A percentile compares a stretch with the other conserved stretches of the same genome.
Conservation (phyloP, 2,113 vertebrate genomes). For the Phyllostomus discolor region DNA sequence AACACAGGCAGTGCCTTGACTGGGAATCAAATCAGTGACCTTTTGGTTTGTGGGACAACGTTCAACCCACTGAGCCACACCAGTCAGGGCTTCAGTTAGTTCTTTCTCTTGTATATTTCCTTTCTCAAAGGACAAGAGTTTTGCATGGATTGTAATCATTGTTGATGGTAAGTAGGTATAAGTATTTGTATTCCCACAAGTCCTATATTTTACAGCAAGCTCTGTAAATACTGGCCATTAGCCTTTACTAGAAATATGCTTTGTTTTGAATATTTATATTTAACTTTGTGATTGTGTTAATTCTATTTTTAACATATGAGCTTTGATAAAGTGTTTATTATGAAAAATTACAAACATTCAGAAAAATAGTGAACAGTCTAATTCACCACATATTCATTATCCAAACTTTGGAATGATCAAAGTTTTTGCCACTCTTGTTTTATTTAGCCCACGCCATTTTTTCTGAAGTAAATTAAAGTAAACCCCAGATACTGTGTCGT, state of each 20-base stretch:
- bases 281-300: background rate
- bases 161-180: background rate
- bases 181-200: background rate
- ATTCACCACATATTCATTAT: background rate
- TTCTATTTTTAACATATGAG: background rate
- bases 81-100: too few species aligned
- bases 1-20: too few species aligned
- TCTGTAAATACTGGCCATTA: background rate
- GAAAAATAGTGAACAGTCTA: background rate
- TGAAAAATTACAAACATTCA: background rate
- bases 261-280: background rate
- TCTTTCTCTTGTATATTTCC: background rate
- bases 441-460: background rate
- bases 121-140: conserved; percentile 3
- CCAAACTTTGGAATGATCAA: background rate
- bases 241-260: background rate
- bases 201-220: background rate
- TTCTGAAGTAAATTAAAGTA: background rate
- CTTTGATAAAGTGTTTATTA: conserved; percentile 7
- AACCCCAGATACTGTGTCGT: background rate
- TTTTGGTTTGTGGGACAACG: too few species aligned
- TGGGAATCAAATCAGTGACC: too few species aligned
- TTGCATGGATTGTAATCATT: background rate
- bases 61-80: too few species aligned
- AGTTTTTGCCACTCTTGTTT: background rate